Evolutionary conservation across 2,113 vertebrate species (phyloP).

Genomic region (Ameiurus melas): DNA sequence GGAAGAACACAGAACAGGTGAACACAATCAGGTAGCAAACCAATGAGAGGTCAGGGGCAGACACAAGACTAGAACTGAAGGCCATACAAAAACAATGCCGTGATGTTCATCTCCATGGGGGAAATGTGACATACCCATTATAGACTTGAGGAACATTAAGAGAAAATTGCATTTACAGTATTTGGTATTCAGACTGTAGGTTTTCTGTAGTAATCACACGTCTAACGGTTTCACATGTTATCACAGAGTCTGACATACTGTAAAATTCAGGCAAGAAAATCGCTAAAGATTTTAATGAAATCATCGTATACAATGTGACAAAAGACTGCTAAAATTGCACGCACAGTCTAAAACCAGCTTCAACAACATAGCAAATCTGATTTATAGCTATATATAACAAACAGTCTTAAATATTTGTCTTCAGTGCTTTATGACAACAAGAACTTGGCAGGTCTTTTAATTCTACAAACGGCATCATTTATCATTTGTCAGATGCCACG

Average conservation of each 20-base stretch:
- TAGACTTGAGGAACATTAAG: neutral
- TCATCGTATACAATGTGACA: neutral
- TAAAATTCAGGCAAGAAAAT: neutral
- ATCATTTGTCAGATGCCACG: neutral
- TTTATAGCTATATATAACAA: neutral
- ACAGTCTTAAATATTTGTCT: neutral
- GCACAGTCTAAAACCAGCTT: neutral
- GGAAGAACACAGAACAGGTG: neutral
- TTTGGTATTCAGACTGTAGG: neutral
- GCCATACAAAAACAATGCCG: too few species aligned
- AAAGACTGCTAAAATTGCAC: neutral
- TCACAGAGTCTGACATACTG: neutral
- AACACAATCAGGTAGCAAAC: neutral
- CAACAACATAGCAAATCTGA: neutral
- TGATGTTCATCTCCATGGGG: neutral
- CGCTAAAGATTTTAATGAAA: neutral
- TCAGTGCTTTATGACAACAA: neutral
- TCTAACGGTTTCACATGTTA: neutral
- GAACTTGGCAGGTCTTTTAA: neutral
- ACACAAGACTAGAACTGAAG: neutral
- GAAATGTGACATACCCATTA: neutral
- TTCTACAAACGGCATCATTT: neutral
- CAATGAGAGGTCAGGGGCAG: neutral
- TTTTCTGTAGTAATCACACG: neutral
- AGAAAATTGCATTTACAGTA: neutral